phyloP scores from a whole-genome alignment of 2,797 vertebrate genomes.

The Chelidonichthys spinosus region DNA sequence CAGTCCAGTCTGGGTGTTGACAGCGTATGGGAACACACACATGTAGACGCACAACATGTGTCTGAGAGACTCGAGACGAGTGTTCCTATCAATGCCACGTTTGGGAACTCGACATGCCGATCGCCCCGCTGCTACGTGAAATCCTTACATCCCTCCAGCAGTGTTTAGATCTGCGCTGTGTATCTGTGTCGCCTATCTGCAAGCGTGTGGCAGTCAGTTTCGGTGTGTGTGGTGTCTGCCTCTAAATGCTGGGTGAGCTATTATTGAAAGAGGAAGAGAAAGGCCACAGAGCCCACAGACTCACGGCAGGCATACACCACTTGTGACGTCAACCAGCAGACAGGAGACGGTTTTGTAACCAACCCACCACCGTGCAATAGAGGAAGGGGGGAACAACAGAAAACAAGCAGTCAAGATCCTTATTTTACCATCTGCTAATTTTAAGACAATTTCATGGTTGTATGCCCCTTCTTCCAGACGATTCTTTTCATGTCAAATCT shows the following conservation, averaged over 20 bases:
- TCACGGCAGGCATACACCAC: slow-evolving; percentile 62
- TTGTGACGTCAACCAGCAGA: slow-evolving; percentile 74
- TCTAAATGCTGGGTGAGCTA: slow-evolving; percentile 60
- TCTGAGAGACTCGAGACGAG: slow-evolving; percentile 10
- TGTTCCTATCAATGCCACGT: slow-evolving; percentile 1
- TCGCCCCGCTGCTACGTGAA: background rate
- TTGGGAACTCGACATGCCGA: background rate
- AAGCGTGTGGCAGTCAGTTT: slow-evolving; percentile 14
- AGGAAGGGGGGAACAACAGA: slow-evolving; percentile 44
- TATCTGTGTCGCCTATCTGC: slow-evolving; percentile 10
- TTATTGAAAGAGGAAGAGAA: slow-evolving; percentile 77
- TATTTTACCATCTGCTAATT: slow-evolving; percentile 30
- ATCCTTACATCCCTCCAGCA: slow-evolving; percentile 3
- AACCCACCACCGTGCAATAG: slow-evolving; percentile 33
- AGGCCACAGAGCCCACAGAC: slow-evolving; percentile 63
- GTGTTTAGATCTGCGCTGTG: background rate
- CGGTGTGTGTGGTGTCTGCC: slow-evolving; percentile 36
- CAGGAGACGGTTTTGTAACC: slow-evolving; percentile 75
- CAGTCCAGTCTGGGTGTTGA: slow-evolving; percentile 45
- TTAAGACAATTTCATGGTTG: slow-evolving; percentile 23
- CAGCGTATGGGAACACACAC: slow-evolving; percentile 24
- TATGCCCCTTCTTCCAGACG: slow-evolving; percentile 11
- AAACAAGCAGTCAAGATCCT: slow-evolving; percentile 32
- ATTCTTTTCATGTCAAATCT: slow-evolving; percentile 39
- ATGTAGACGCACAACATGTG: slow-evolving; percentile 24